Conservation (phyloP, 2,888 invertebrate genomes). For the Acanthosepion pharaonis region DNA sequence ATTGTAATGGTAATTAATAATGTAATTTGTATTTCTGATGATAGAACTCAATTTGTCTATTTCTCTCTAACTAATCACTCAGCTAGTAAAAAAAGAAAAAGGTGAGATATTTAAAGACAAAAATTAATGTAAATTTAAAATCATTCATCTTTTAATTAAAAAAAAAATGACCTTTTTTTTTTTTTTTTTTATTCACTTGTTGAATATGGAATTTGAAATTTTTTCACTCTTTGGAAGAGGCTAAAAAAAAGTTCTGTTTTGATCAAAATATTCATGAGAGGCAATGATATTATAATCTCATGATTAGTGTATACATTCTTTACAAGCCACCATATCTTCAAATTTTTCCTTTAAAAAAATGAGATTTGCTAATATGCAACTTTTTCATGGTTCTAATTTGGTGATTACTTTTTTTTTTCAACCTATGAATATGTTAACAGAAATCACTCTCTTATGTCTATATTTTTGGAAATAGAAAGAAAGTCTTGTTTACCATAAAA, state of each 20-base stretch:
- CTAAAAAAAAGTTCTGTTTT: background rate
- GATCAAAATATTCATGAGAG: background rate
- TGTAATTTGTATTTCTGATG: no score
- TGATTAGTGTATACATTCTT: background rate
- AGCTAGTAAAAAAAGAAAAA: no score
- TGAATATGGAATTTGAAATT: background rate
- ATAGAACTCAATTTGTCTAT: no score
- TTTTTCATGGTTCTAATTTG: background rate
- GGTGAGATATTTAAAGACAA: no score
- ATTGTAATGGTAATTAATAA: background rate
- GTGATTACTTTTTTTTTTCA: background rate
- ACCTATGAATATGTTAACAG: background rate
- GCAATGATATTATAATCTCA: background rate
- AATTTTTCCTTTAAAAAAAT: background rate
- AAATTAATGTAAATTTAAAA: no score
- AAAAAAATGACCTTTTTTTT: no score
- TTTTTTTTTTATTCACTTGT: background rate
- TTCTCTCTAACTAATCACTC: no score
- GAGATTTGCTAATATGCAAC: background rate
- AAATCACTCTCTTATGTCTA: background rate
- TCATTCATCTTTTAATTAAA: no score
- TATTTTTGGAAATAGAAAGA: background rate
- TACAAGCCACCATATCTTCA: background rate
- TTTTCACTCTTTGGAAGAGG: background rate
- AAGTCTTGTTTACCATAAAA: background rate